Evolutionary conservation across 2,113 vertebrate species (phyloP).

Genomic region (Oncorhynchus gorbuscha): DNA sequence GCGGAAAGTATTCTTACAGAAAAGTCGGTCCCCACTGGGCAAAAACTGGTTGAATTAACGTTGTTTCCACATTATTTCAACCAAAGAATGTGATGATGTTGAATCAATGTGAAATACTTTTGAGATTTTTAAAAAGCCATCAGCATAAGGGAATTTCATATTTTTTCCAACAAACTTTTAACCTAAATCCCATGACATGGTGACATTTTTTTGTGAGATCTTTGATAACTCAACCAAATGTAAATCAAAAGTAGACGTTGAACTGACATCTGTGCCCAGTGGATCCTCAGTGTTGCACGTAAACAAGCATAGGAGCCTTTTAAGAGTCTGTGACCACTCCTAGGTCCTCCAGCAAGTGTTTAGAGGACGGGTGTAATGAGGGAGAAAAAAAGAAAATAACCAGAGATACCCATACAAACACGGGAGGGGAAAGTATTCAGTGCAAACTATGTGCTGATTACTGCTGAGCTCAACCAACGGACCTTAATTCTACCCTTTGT

Average conservation of each 20-base stretch:
- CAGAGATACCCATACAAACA: constrained; percentile 29
- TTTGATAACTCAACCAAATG: too few species aligned
- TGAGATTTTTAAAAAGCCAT: too few species aligned
- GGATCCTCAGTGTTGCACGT: constrained; percentile 19
- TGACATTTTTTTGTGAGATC: too few species aligned
- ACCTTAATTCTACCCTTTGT: constrained; percentile 39
- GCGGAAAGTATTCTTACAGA: constrained; percentile 12
- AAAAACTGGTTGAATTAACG: too few species aligned
- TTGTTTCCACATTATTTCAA: too few species aligned
- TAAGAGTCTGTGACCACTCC: constrained; percentile 5
- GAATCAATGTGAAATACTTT: too few species aligned
- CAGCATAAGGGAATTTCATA: too few species aligned
- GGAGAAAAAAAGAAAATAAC: constrained; percentile 48
- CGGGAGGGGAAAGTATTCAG: constrained; percentile 40
- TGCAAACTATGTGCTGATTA: constrained; percentile 33
- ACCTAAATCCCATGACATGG: too few species aligned
- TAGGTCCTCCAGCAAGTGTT: constrained; percentile 37
- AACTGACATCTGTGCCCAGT: too few species aligned
- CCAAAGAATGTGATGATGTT: too few species aligned
- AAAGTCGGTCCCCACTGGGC: background rate
- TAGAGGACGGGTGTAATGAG: constrained; percentile 48
- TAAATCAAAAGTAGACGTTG: too few species aligned
- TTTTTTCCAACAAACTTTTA: too few species aligned
- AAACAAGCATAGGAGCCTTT: constrained; percentile 24
- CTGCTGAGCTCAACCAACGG: constrained; percentile 28